These are phyloP conservation scores for Neoaliturus tenellus DNA, from an alignment of 2,888 invertebrate species.

Conservation along the genomic window DNA sequence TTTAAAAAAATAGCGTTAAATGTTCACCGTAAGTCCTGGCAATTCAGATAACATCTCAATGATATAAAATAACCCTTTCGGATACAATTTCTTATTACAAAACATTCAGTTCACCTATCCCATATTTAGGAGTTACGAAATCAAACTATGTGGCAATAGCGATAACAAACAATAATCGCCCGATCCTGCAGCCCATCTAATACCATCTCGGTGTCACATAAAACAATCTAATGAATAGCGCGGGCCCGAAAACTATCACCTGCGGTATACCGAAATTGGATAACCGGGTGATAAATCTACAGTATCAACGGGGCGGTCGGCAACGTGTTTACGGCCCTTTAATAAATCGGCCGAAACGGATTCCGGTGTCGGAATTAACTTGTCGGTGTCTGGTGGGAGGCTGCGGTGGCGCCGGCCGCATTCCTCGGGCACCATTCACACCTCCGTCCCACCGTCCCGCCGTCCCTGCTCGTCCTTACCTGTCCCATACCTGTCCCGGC, in stretches of 20 bases:
- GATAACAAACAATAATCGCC: no score
- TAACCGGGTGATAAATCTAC: slow-evolving; percentile 38
- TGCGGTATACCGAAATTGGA: slow-evolving; percentile 20
- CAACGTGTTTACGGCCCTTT: slow-evolving; percentile 38
- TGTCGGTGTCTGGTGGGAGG: slow-evolving; percentile 20
- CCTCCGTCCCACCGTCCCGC: not conserved
- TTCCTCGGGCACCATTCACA: slow-evolving; percentile 6
- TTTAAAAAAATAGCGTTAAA: no score
- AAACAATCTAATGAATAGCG: slow-evolving; percentile 45
- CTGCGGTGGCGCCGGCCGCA: not conserved
- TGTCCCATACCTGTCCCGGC: not conserved
- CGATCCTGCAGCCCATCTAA: no score
- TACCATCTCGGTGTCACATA: no score
- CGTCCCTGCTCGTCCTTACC: not conserved
- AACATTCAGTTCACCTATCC: no score
- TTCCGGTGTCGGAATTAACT: slow-evolving; percentile 46
- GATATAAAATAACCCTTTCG: no score
- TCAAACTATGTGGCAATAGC: no score
- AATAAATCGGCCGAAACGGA: slow-evolving; percentile 44
- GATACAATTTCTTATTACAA: no score
- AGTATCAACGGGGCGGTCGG: slow-evolving; percentile 8
- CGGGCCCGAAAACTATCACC: slow-evolving; percentile 22
- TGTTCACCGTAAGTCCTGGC: no score
- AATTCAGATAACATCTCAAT: no score
- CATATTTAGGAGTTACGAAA: no score